Evolutionary conservation across 2,113 vertebrate species (phyloP).

Genomic region (Hippocampus mohnikei): DNA sequence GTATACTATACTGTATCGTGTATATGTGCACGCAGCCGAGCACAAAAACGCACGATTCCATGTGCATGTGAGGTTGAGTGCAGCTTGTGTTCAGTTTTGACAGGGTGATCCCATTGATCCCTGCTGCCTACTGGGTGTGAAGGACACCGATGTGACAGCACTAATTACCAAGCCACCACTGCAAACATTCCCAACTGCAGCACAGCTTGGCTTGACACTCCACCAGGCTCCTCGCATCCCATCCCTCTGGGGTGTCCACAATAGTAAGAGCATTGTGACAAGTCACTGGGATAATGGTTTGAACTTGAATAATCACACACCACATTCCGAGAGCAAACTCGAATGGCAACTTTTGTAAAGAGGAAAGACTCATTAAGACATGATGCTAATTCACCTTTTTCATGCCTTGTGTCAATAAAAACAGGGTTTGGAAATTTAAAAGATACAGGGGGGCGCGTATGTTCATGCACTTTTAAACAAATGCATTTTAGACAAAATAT

Average conservation of each 20-base stretch:
- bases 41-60: conserved; percentile 8
- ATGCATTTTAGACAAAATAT: too few species aligned
- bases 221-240: conserved; percentile 27
- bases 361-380: background rate
- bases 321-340: background rate
- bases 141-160: conserved; percentile 73
- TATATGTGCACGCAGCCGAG: background rate
- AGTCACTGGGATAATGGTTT: background rate
- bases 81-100: conserved; percentile 19
- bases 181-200: conserved; percentile 37
- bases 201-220: conserved; percentile 14
- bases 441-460: too few species aligned
- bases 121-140: conserved; percentile 68
- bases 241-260: background rate
- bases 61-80: conserved; percentile 16
- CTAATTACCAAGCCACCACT: conserved; percentile 64
- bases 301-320: background rate
- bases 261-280: background rate
- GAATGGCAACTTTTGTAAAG: background rate
- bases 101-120: conserved; percentile 54
- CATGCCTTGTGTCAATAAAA: background rate
- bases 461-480: too few species aligned
- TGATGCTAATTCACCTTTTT: background rate
- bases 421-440: background rate
- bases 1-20: background rate